A percentile compares a stretch with the other conserved stretches of the same genome.
phyloP scores from a whole-genome alignment of 2,113 vertebrate genomes.

The Nettapus auritus region DNA sequence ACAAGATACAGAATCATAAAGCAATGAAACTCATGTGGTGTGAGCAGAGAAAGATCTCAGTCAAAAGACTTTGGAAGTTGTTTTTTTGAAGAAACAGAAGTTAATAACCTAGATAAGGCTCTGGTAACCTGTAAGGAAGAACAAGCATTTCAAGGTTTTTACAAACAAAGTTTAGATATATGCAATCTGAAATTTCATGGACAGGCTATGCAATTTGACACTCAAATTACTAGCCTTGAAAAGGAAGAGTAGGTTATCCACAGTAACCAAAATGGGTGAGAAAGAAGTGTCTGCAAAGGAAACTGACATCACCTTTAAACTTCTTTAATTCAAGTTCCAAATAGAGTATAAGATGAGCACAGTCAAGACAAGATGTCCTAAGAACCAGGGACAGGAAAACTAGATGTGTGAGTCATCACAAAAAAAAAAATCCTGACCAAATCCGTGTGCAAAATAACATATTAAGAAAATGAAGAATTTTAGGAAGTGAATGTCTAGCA shows the following conservation, averaged over 20 bases:
- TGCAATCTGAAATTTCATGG: neutral
- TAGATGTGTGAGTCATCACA: neutral
- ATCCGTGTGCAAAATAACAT: neutral
- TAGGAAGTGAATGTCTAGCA: slow-evolving; percentile 4
- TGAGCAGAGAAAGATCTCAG: neutral
- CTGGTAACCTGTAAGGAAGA: slow-evolving; percentile 37
- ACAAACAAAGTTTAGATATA: neutral
- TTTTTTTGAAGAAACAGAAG: neutral
- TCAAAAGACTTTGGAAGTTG: neutral
- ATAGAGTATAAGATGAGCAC: neutral
- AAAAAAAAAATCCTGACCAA: neutral
- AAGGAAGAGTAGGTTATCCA: neutral
- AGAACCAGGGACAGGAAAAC: neutral
- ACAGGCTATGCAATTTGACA: neutral
- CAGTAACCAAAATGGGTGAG: neutral
- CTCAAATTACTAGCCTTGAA: neutral
- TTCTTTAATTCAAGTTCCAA: neutral
- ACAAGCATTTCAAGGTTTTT: slow-evolving; percentile 14
- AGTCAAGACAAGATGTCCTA: slow-evolving; percentile 35
- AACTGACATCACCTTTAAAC: neutral
- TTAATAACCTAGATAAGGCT: neutral
- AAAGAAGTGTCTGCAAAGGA: slow-evolving; percentile 1
- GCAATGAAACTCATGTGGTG: neutral
- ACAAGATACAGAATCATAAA: neutral
- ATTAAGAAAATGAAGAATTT: neutral